phyloP scores from a whole-genome alignment of 1,140 invertebrate species.

The Aleiodes sp. region DNA sequence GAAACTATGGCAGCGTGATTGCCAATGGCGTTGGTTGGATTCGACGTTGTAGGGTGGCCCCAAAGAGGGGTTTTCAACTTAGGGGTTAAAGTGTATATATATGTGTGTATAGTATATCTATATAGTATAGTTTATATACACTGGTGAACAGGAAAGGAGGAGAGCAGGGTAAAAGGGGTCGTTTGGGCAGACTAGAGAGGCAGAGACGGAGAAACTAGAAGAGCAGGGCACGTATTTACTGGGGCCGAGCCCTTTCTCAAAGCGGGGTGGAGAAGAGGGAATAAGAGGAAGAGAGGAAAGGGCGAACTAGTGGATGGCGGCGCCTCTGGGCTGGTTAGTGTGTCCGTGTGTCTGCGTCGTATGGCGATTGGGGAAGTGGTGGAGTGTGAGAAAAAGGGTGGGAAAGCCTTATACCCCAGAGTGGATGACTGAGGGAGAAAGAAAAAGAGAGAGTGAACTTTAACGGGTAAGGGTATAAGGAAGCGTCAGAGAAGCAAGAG shows the following conservation, averaged over 20 bases:
- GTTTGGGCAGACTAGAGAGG: neutral
- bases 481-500: neutral
- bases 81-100: constrained; percentile 28
- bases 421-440: constrained; percentile 30
- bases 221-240: constrained; percentile 22
- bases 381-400: constrained; percentile 40
- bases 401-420: constrained; percentile 36
- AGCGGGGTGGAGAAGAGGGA: no score
- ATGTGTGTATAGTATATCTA: constrained; percentile 25
- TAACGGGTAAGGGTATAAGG: neutral
- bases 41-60: constrained; percentile 39
- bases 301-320: constrained; percentile 37
- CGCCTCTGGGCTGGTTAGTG: neutral
- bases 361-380: constrained; percentile 41
- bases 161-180: constrained; percentile 27
- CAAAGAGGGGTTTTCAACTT: constrained; percentile 43
- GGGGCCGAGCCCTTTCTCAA: constrained; percentile 24
- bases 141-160: neutral
- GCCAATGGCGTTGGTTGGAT: constrained; percentile 52
- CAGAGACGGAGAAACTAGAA: constrained; percentile 1
- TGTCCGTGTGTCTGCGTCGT: constrained; percentile 39
- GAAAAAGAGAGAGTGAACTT: constrained; percentile 28
- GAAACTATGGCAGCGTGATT: constrained; percentile 53
- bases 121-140: neutral
- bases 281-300: no score